Percentiles rank a stretch among this genome's conserved stretches.
Evolutionary conservation across 2,797 vertebrate species (phyloP).

Genomic region (Sitta carolinensis): DNA sequence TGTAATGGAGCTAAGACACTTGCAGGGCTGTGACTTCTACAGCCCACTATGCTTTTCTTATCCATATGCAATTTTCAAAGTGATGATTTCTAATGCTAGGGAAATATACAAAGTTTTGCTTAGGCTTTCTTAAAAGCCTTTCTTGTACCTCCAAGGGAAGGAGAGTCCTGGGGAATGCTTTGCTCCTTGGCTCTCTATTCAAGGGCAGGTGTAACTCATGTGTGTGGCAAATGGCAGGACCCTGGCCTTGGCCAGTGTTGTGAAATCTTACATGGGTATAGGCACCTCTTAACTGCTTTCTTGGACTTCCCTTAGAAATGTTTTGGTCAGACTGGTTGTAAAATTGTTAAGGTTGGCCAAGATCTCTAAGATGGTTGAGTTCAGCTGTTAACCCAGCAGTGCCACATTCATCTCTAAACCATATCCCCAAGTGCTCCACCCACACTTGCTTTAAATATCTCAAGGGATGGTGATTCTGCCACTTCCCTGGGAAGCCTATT

Average conservation of each 20-base stretch:
- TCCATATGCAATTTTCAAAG: neutral
- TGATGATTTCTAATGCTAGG: neutral
- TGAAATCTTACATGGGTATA: fast-evolving
- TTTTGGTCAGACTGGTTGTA: neutral
- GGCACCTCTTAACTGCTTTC: neutral
- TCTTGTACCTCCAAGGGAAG: neutral
- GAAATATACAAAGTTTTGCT: neutral
- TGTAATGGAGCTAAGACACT: neutral
- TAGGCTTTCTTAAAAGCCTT: neutral
- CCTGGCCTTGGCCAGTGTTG: neutral
- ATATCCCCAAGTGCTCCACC: neutral
- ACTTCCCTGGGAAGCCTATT: neutral
- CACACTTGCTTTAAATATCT: neutral
- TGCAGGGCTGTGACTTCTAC: neutral
- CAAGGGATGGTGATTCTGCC: neutral
- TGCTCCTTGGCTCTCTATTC: neutral
- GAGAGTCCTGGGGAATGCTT: neutral
- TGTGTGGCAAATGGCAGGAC: fast-evolving
- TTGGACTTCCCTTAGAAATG: neutral
- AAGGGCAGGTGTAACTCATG: neutral
- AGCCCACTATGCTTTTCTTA: neutral
- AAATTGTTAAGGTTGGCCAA: neutral
- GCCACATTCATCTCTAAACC: neutral
- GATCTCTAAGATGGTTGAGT: neutral
- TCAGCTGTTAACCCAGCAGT: neutral